Evolutionary conservation across 2,797 vertebrate genomes (phyloP).

Genomic region (Enteromius trimaculatus): DNA sequence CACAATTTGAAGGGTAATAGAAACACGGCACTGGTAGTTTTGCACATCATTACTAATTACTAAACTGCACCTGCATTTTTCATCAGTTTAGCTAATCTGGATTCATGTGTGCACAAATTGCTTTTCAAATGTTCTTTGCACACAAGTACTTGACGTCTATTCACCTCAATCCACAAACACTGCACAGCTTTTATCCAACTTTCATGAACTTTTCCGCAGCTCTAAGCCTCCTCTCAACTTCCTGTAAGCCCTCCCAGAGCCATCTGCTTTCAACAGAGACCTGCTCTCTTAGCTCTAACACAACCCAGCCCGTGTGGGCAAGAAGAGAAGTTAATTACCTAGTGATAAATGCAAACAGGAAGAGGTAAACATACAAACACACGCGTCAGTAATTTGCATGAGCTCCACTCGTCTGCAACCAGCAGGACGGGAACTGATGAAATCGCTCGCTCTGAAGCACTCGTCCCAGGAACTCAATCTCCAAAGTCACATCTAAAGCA

Average conservation of each 20-base stretch:
- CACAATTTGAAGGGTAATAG: neutral
- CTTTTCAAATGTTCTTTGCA: neutral
- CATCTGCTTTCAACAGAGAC: slow-evolving; percentile 47
- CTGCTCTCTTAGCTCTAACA: slow-evolving; percentile 23
- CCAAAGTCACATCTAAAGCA: slow-evolving; percentile 56
- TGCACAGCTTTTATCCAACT: slow-evolving; percentile 33
- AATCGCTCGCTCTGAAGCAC: slow-evolving; percentile 48
- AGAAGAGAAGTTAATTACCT: slow-evolving; percentile 68
- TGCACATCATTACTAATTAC: neutral
- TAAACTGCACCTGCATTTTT: neutral
- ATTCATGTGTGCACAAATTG: neutral
- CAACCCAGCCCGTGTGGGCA: slow-evolving; percentile 10
- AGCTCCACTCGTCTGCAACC: slow-evolving; percentile 37
- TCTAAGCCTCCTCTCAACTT: slow-evolving; percentile 25
- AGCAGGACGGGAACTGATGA: slow-evolving; percentile 49
- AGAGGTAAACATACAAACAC: slow-evolving; percentile 66
- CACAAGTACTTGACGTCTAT: neutral
- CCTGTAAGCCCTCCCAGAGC: slow-evolving; percentile 30
- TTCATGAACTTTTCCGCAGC: slow-evolving; percentile 26
- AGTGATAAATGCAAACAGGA: slow-evolving; percentile 66
- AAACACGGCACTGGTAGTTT: neutral
- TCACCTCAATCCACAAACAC: slow-evolving; percentile 4
- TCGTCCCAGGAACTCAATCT: slow-evolving; percentile 49
- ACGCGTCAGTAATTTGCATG: slow-evolving; percentile 64
- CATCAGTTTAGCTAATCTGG: neutral